Evolutionary conservation across 2,797 vertebrate genomes (phyloP).

Genomic region (Takifugu rubripes): DNA sequence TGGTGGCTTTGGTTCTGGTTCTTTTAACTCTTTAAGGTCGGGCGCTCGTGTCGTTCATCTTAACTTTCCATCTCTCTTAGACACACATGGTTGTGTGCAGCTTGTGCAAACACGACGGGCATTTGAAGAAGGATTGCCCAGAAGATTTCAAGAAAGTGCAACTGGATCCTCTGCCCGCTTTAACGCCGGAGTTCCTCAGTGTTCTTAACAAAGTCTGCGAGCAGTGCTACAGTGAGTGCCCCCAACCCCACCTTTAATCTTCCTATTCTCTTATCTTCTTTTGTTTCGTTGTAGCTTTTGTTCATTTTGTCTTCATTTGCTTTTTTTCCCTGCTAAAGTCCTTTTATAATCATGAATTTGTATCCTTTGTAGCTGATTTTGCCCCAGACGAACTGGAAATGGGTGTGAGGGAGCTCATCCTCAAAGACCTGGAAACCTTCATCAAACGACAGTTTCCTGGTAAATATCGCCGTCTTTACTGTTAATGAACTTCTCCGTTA

Average conservation of each 20-base stretch:
- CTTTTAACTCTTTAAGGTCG: not conserved
- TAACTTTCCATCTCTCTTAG: slow-evolving; percentile 62
- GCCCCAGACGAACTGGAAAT: slow-evolving; percentile 82
- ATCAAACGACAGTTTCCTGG: slow-evolving; percentile 86
- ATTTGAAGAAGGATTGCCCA: slow-evolving; percentile 91
- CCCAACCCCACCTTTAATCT: not conserved
- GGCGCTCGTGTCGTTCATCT: not conserved
- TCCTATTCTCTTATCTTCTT: too few species aligned
- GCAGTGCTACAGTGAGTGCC: slow-evolving; percentile 87
- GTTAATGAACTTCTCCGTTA: not conserved
- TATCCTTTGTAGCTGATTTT: slow-evolving; percentile 81
- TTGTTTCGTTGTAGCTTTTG: too few species aligned
- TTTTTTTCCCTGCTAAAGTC: not conserved
- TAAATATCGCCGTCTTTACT: slow-evolving; percentile 35
- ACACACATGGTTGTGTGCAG: slow-evolving; percentile 88
- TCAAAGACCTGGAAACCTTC: slow-evolving; percentile 85
- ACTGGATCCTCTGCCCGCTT: slow-evolving; percentile 81
- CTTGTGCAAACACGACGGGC: slow-evolving; percentile 92
- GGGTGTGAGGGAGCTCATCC: slow-evolving; percentile 85
- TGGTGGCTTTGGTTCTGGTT: slow-evolving; percentile 1
- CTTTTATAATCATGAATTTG: not conserved
- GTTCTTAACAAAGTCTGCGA: slow-evolving; percentile 87
- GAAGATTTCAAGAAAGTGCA: slow-evolving; percentile 95
- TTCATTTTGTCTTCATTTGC: too few species aligned
- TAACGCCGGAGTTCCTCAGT: slow-evolving; percentile 81